A percentile compares a stretch with the other conserved stretches of the same genome.
Evolutionary conservation across 2,113 vertebrate species (phyloP).

Genomic region (Cyanoramphus novaezelandiae): DNA sequence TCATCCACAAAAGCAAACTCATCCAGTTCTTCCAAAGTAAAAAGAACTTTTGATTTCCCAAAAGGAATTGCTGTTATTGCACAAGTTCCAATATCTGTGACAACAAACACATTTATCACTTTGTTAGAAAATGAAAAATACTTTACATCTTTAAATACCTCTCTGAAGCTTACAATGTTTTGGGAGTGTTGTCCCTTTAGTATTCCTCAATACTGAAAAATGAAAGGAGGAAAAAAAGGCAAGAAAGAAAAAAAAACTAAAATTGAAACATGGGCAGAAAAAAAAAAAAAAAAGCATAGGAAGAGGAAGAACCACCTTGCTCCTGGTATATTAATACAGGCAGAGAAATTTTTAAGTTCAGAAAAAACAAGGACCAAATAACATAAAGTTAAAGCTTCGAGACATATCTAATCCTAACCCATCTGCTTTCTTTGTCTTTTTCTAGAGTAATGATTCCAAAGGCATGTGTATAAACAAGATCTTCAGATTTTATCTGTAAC

Average conservation of each 20-base stretch:
- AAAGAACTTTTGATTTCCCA: constrained; percentile 98
- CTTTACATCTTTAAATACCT: not conserved
- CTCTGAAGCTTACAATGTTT: not conserved
- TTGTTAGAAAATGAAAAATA: not conserved
- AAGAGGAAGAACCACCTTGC: not conserved
- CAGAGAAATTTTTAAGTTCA: not conserved
- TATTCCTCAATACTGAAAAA: not conserved
- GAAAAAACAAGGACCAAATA: not conserved
- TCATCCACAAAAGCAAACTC: constrained; percentile 94
- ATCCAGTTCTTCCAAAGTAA: constrained; percentile 94
- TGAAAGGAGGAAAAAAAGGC: not conserved
- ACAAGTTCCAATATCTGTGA: constrained; percentile 89
- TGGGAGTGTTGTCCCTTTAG: not conserved
- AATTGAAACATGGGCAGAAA: fast-evolving
- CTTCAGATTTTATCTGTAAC: not conserved
- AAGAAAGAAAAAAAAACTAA: not conserved
- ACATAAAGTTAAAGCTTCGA: not conserved
- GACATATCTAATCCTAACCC: not conserved
- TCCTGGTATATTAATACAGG: not conserved
- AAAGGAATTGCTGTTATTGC: constrained; percentile 97
- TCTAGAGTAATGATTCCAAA: not conserved
- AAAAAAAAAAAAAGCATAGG: not conserved
- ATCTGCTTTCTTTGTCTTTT: fast-evolving
- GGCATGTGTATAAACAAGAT: not conserved
- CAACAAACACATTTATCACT: constrained; percentile 4